Conservation (phyloP, 2,888 invertebrate genomes). For the Plebejus melissa region DNA sequence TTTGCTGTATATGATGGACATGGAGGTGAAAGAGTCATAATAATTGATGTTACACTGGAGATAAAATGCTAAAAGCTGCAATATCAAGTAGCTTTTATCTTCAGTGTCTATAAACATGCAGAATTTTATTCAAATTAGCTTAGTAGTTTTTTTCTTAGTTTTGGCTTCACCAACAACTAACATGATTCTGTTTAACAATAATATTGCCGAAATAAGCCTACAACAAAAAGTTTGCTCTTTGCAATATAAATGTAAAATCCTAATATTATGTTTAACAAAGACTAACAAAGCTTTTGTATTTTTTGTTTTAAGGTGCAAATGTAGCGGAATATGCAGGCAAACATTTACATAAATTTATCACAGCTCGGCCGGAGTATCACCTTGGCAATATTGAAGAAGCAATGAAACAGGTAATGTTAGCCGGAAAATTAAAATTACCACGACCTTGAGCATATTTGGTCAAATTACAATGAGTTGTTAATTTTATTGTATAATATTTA, state of each 20-base stretch:
- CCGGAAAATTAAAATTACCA: constrained; percentile 9
- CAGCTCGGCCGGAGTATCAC: constrained; percentile 89
- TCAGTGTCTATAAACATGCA: too few relatives aligned
- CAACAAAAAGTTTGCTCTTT: not conserved
- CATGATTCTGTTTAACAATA: too few relatives aligned
- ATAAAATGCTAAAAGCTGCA: not conserved
- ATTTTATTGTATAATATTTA: not conserved
- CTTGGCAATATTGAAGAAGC: constrained; percentile 91
- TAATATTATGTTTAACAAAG: not conserved
- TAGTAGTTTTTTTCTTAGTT: too few relatives aligned
- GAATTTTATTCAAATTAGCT: too few relatives aligned
- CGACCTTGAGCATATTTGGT: not conserved
- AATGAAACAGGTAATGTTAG: constrained; percentile 82
- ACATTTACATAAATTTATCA: constrained; percentile 95
- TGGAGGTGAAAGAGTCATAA: constrained; percentile 81
- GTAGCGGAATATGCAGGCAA: constrained; percentile 97
- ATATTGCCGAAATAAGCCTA: not conserved
- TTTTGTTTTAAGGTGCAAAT: constrained; percentile 83
- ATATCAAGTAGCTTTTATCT: not conserved
- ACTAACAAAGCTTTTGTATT: not conserved
- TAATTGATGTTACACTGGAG: not conserved
- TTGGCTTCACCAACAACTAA: too few relatives aligned
- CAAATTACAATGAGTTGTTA: not conserved
- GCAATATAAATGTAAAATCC: not conserved
- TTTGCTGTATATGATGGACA: constrained; percentile 99